A percentile compares a stretch with the other conserved stretches of the same genome.
phyloP scores from a whole-genome alignment of 1,140 invertebrate species.

The Bemisia tabaci region DNA sequence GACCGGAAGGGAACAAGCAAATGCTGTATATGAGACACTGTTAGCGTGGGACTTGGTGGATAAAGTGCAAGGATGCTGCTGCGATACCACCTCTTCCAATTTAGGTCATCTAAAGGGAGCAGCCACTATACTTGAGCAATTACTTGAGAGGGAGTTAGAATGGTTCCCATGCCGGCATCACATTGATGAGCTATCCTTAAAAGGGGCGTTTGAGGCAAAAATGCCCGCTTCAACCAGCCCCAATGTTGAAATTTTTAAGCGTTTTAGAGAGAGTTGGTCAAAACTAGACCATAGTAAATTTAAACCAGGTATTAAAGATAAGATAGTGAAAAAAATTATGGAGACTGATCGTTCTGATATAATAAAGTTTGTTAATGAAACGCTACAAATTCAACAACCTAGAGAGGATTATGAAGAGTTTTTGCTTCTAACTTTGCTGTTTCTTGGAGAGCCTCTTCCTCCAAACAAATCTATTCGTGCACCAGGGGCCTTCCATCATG shows the following conservation, averaged over 20 bases:
- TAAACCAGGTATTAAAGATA: not conserved
- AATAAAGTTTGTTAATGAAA: not conserved
- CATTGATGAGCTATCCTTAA: constrained; percentile 17
- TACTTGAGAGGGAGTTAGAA: constrained; percentile 14
- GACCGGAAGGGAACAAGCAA: constrained; percentile 10
- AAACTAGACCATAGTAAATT: constrained; percentile 20
- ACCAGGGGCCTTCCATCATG: constrained; percentile 26
- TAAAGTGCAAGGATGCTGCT: constrained; percentile 14
- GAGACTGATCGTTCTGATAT: constrained; percentile 3
- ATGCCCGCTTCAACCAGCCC: constrained; percentile 12
- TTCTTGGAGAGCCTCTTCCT: constrained; percentile 2
- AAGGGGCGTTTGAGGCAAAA: constrained; percentile 12
- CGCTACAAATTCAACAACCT: constrained; percentile 5
- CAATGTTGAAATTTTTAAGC: constrained; percentile 16
- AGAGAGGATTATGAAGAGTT: constrained; percentile 12
- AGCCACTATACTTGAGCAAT: constrained; percentile 14
- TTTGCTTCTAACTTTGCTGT: constrained; percentile 5
- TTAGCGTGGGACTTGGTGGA: constrained; percentile 13
- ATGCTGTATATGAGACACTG: constrained; percentile 9
- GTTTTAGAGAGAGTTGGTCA: constrained; percentile 14
- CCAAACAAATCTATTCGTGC: not conserved
- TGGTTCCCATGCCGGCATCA: constrained; percentile 19
- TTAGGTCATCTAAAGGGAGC: constrained; percentile 16
- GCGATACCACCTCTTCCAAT: constrained; percentile 18
- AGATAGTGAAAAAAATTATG: not conserved